phyloP scores from a whole-genome alignment of 2,888 invertebrate species.

The Pachycephus smyrnensis region DNA sequence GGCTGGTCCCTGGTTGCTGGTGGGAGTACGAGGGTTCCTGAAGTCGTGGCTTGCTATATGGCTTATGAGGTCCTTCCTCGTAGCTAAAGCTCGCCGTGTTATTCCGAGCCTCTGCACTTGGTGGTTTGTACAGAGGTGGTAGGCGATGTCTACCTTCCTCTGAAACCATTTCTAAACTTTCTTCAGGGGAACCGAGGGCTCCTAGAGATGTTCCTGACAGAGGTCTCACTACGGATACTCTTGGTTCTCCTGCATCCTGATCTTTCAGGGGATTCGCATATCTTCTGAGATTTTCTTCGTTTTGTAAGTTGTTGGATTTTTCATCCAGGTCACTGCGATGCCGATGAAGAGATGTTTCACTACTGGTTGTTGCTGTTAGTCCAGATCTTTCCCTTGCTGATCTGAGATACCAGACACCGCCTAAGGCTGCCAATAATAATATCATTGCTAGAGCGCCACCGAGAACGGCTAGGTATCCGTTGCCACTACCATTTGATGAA shows the following conservation, averaged over 20 bases:
- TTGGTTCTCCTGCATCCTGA: constrained; percentile 70
- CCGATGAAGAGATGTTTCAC: constrained; percentile 65
- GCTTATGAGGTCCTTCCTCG: constrained; percentile 63
- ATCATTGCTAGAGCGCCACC: constrained; percentile 57
- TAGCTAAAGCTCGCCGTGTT: constrained; percentile 76
- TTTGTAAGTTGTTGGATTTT: constrained; percentile 91
- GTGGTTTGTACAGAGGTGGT: constrained; percentile 81
- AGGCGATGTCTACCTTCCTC: constrained; percentile 70
- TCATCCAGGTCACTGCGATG: constrained; percentile 79
- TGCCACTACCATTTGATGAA: constrained; percentile 34
- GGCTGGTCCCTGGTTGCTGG: constrained; percentile 61
- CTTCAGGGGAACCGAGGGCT: constrained; percentile 68
- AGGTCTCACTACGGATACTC: constrained; percentile 69
- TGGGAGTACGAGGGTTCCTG: constrained; percentile 59
- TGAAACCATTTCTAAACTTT: constrained; percentile 75
- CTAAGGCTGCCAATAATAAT: constrained; percentile 52
- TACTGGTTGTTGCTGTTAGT: constrained; percentile 62
- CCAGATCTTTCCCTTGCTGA: constrained; percentile 52
- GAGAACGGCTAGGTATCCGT: constrained; percentile 56
- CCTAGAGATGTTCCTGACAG: constrained; percentile 67
- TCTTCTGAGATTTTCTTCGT: constrained; percentile 88
- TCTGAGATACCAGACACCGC: constrained; percentile 58
- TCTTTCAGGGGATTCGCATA: constrained; percentile 84
- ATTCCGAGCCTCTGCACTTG: constrained; percentile 86
- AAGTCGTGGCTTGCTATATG: constrained; percentile 62